Conservation (phyloP, 2,888 invertebrate species). For the Epiblema foenella region DNA sequence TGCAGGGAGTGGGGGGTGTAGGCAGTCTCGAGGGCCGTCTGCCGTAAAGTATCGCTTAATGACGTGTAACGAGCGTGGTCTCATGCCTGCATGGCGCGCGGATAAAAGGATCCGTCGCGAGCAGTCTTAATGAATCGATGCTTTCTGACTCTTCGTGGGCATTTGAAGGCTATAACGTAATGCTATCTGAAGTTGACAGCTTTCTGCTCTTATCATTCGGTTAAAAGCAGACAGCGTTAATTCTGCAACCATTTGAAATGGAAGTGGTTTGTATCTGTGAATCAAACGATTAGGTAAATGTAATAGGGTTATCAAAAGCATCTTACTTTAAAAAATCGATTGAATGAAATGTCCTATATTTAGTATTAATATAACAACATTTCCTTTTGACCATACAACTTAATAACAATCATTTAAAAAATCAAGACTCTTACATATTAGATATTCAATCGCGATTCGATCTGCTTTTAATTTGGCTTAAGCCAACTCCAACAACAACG, state of each 20-base stretch:
- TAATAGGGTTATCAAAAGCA: too few species aligned
- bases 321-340: too few species aligned
- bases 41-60: slow-evolving; percentile 85
- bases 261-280: too few species aligned
- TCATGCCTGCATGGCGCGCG: slow-evolving; percentile 47
- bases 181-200: background rate
- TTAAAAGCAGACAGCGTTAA: background rate
- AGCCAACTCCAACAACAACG: background rate
- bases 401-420: too few species aligned
- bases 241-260: too few species aligned
- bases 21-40: slow-evolving; percentile 84
- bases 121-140: slow-evolving; percentile 27
- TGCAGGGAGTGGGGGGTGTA: slow-evolving; percentile 58
- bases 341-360: too few species aligned
- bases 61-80: slow-evolving; percentile 83
- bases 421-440: too few species aligned
- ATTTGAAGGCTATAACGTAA: slow-evolving; percentile 7
- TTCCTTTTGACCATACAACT: too few species aligned
- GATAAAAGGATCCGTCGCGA: slow-evolving; percentile 38
- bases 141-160: slow-evolving; percentile 26
- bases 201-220: slow-evolving; percentile 1
- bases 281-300: too few species aligned
- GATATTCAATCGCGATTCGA: too few species aligned
- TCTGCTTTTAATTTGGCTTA: background rate
- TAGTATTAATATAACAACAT: too few species aligned